Evolutionary conservation across 2,113 vertebrate genomes (phyloP), one percentile per base, ranked within the genome.

Genomic region (Crotophaga sulcirostris): DNA sequence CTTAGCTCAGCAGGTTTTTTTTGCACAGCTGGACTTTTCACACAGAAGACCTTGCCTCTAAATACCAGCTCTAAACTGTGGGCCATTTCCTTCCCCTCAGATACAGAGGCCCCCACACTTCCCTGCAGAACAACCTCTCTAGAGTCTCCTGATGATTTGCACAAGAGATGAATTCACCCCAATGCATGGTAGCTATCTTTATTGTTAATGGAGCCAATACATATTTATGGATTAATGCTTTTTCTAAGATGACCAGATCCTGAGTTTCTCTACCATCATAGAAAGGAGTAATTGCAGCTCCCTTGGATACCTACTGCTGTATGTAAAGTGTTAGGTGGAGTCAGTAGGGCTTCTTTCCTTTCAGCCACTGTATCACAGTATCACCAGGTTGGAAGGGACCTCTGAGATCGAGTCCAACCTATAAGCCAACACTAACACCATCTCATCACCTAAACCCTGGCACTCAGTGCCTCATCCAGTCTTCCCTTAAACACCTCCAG

Each of bases 281-380:
- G 81, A 33, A 67, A 38, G 19, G 54, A 69, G 6, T 36, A 86
- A 55, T 21, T 74, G 44, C 45, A 55, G 14, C 16, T 94, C 51
- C 42, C 29, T 73, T 70, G 45, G 13, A 20, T 54, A 45, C 13
- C 25, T 29, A 26, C 13, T 42, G 51, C 42, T 60, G 29, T 40
- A 28, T 13, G 28, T 26, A 38, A 26, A 0, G 0, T 24, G 9
- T n/a, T 34, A 63, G n/a, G 29, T 42, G 33, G 21, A 44, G 11
- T 16, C 18, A 73, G 13, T 9, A 28, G 4, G 11, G 25, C 13
- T 94, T 54, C 23, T 60, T 76, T 77, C 24, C 31, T n/a, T 38
- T 24, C 18, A 70, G 25, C 40, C 58, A 15, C 17, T n/a, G n/a
- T n/a, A n/a, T n/a, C n/a, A n/a, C n/a, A n/a, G n/a, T n/a, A n/a